Evolutionary conservation across 2,888 invertebrate genomes (phyloP).

Genomic region (Sussaba pulchella): DNA sequence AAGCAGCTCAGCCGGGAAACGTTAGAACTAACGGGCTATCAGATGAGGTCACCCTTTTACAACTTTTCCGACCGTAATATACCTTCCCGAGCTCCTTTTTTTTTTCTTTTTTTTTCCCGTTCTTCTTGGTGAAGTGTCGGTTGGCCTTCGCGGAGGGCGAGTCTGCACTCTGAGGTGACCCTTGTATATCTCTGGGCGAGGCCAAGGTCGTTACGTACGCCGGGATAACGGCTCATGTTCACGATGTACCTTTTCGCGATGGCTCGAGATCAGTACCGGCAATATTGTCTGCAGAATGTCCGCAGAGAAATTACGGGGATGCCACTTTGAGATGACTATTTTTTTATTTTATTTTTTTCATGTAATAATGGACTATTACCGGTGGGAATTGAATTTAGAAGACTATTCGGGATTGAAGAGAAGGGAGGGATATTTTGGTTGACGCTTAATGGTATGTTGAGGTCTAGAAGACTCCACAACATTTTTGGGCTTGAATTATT

Average conservation of each 20-base stretch:
- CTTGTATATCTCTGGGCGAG: constrained; percentile 19
- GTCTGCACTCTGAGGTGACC: constrained; percentile 48
- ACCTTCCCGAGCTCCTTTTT: constrained; percentile 41
- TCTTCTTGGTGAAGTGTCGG: constrained; percentile 41
- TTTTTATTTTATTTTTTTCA: no score
- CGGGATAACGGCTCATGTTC: constrained; percentile 28
- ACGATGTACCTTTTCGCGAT: constrained; percentile 21
- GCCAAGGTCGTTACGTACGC: constrained; percentile 49
- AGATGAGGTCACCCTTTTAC: constrained; percentile 62
- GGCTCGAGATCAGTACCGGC: neutral
- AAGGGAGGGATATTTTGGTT: no score
- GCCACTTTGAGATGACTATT: neutral
- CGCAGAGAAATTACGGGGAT: neutral
- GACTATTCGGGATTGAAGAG: no score
- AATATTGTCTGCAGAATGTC: neutral
- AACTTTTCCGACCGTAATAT: constrained; percentile 55
- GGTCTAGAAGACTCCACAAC: no score
- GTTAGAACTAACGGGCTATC: constrained; percentile 24
- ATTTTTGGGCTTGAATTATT: no score
- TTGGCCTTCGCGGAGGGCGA: constrained; percentile 31
- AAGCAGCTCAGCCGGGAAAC: constrained; percentile 19
- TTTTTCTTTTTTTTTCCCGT: constrained; percentile 24
- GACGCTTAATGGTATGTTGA: no score
- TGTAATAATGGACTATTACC: no score
- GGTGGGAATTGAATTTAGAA: no score